Conservation (phyloP, 2,888 invertebrate genomes). For the Papilio elwesi region DNA sequence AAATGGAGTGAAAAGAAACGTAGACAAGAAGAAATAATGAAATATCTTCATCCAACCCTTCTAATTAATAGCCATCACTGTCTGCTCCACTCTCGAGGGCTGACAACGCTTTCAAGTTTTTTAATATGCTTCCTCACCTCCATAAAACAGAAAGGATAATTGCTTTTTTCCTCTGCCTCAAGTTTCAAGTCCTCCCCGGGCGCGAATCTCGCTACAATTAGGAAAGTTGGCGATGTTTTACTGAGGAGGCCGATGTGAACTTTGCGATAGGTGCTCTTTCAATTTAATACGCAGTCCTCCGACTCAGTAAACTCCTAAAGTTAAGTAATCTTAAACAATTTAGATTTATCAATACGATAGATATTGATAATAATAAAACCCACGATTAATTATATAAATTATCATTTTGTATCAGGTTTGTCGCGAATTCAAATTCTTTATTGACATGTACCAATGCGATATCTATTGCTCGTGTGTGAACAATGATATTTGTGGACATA, state of each 20-base stretch:
- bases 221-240: constrained; percentile 62
- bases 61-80: constrained; percentile 84
- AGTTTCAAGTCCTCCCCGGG: constrained; percentile 63
- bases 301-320: too few relatives aligned
- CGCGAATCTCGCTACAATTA: constrained; percentile 73
- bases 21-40: constrained; percentile 74
- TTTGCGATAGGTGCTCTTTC: constrained; percentile 28
- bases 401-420: too few relatives aligned
- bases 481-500: too few relatives aligned
- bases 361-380: too few relatives aligned
- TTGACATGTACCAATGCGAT: too few relatives aligned
- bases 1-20: constrained; percentile 52
- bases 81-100: constrained; percentile 78
- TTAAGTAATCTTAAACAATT: too few relatives aligned
- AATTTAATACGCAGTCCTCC: constrained; percentile 21
- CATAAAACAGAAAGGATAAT: constrained; percentile 78
- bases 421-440: too few relatives aligned
- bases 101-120: constrained; percentile 81
- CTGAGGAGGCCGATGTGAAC: constrained; percentile 48
- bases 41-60: constrained; percentile 82
- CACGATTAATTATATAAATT: too few relatives aligned
- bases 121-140: constrained; percentile 84
- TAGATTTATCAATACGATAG: too few relatives aligned
- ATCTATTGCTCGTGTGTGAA: too few relatives aligned
- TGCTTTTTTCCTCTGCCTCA: constrained; percentile 76